These are phyloP conservation scores for Rhopilema esculentum DNA, from an alignment of 30 jellyfish, hydroid and myxozoan species.

Conservation along the genomic window DNA sequence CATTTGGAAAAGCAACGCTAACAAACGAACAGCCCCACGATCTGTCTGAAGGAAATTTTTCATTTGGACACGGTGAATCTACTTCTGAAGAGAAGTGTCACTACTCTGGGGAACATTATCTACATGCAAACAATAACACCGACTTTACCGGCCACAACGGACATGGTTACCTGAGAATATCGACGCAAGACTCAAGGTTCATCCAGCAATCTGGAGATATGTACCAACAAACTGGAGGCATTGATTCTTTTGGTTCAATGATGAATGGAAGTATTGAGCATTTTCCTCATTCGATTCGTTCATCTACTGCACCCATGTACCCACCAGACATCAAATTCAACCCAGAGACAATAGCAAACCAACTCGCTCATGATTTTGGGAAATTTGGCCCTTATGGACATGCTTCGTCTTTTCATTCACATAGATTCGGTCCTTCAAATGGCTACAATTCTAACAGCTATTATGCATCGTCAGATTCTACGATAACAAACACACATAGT, in stretches of 20 bases:
- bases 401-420: constrained; percentile 32
- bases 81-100: constrained; percentile 53
- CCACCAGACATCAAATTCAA: constrained; percentile 52
- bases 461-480: constrained; percentile 39
- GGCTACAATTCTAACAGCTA: constrained; percentile 48
- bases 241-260: constrained; percentile 68
- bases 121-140: constrained; percentile 20
- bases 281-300: constrained; percentile 55
- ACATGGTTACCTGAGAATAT: constrained; percentile 55
- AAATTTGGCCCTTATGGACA: constrained; percentile 69
- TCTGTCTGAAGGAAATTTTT: constrained; percentile 30
- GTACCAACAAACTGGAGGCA: constrained; percentile 35
- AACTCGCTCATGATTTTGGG: constrained; percentile 55
- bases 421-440: constrained; percentile 48
- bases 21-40: constrained; percentile 22
- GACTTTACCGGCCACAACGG: constrained; percentile 46
- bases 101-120: constrained; percentile 59
- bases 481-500: constrained; percentile 25
- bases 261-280: constrained; percentile 53
- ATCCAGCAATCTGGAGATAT: constrained; percentile 49
- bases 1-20: constrained; percentile 31
- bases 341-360: constrained; percentile 54
- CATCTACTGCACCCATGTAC: constrained; percentile 32
- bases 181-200: constrained; percentile 42
- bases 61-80: constrained; percentile 51